These are phyloP conservation scores for Danaus plexippus DNA, from an alignment of 1,140 invertebrate genomes.

Conservation along the genomic window DNA sequence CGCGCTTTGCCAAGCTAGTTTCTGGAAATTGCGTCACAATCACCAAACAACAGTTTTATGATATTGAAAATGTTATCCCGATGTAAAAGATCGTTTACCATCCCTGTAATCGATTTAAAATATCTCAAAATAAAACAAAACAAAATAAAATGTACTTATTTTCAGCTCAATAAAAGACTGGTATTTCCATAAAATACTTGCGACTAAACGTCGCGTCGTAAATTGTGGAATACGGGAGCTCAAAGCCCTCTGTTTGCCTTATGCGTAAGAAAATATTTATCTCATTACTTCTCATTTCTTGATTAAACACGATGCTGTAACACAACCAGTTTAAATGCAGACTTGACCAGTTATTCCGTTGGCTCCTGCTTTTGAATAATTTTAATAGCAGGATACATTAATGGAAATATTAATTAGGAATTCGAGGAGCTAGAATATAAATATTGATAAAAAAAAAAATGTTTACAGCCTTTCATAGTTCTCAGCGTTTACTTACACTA, in stretches of 20 bases:
- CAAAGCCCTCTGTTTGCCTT: constrained; percentile 7
- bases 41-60: no score
- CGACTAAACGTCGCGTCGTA: no score
- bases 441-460: no score
- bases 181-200: no score
- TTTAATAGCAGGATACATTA: constrained; percentile 13
- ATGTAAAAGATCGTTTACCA: no score
- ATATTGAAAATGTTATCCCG: not conserved
- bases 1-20: constrained; percentile 13
- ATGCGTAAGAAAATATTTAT: constrained; percentile 11
- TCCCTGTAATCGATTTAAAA: not conserved
- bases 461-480: no score
- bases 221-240: no score
- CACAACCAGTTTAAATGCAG: constrained; percentile 20
- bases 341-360: constrained; percentile 18
- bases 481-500: no score
- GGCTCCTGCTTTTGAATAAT: constrained; percentile 8
- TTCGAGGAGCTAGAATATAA: no score
- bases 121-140: not conserved
- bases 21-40: no score
- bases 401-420: constrained; percentile 8
- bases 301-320: constrained; percentile 13
- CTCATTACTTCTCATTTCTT: constrained; percentile 14
- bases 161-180: no score
- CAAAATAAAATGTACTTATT: constrained; percentile 7